Conservation (phyloP, 2,888 invertebrate species). For the Euclidia mi region DNA sequence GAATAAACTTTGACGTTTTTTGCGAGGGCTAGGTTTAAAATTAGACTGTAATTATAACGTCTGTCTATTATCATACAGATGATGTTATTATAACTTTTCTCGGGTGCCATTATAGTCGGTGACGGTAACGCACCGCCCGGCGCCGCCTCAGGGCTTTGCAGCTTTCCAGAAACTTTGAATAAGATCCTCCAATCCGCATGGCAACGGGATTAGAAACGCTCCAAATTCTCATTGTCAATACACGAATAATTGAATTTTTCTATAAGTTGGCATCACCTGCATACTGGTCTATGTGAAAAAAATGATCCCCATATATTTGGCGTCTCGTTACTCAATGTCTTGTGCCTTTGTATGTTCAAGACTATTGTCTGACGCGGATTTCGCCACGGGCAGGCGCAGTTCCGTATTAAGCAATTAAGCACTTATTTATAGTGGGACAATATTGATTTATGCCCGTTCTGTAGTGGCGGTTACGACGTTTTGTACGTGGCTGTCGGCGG, state of each 20-base stretch:
- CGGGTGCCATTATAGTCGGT: conserved; percentile 33
- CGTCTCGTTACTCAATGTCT: conserved; percentile 87
- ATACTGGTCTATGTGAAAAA: conserved; percentile 70
- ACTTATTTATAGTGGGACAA: conserved; percentile 79
- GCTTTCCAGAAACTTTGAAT: conserved; percentile 46
- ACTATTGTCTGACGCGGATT: conserved; percentile 73
- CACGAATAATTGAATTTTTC: conserved; percentile 85
- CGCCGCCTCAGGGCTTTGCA: conserved; percentile 48
- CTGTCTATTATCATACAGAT: conserved; percentile 45
- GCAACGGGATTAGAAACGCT: conserved; percentile 77
- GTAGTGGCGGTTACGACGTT: conserved; percentile 70
- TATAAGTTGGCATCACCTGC: conserved; percentile 85
- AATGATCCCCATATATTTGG: conserved; percentile 80
- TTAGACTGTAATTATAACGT: conserved; percentile 41
- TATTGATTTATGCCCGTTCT: conserved; percentile 75
- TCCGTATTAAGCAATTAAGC: conserved; percentile 77
- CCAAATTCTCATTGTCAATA: conserved; percentile 78
- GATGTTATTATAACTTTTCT: conserved; percentile 48
- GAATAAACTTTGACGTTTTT: conserved; percentile 33
- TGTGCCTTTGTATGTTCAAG: conserved; percentile 71
- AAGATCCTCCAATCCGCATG: conserved; percentile 59
- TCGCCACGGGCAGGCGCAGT: conserved; percentile 63
- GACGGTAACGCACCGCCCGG: conserved; percentile 35
- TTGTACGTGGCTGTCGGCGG: conserved; percentile 39
- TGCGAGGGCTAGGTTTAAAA: conserved; percentile 28